Evolutionary conservation across 2,113 vertebrate species (phyloP).

Genomic region (Opisthocomus hoazin): DNA sequence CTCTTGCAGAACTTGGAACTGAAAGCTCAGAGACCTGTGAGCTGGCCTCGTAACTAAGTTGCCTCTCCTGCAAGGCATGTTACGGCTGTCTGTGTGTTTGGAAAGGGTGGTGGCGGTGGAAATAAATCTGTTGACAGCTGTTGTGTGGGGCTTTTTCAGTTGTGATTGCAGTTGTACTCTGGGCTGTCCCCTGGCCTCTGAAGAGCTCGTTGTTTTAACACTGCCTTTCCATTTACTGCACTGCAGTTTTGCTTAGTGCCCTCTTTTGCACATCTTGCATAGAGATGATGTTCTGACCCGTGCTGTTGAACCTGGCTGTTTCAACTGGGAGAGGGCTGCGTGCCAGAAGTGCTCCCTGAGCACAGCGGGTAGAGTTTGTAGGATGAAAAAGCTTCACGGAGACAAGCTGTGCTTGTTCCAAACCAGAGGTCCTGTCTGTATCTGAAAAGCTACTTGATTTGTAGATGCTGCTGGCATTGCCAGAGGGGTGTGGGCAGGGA

Average conservation of each 20-base stretch:
- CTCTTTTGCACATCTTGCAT: too few relatives aligned
- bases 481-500: neutral
- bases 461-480: neutral
- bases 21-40: neutral
- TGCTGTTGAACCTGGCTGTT: neutral
- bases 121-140: neutral
- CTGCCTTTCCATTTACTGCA: neutral
- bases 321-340: neutral
- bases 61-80: neutral
- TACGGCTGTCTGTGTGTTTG: neutral
- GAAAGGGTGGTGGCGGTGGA: neutral
- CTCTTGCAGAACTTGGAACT: neutral
- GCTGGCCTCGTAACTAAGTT: neutral
- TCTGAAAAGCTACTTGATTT: neutral
- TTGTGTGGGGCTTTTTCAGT: neutral
- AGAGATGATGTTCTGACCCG: neutral
- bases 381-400: neutral
- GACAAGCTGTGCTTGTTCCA: neutral
- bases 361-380: neutral
- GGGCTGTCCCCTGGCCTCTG: neutral
- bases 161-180: neutral
- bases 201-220: neutral
- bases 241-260: neutral
- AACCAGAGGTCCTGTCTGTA: neutral
- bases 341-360: neutral